These are phyloP conservation scores for Scaptomyza tumidula DNA, from an alignment of 2,888 invertebrate genomes.

Conservation along the genomic window DNA sequence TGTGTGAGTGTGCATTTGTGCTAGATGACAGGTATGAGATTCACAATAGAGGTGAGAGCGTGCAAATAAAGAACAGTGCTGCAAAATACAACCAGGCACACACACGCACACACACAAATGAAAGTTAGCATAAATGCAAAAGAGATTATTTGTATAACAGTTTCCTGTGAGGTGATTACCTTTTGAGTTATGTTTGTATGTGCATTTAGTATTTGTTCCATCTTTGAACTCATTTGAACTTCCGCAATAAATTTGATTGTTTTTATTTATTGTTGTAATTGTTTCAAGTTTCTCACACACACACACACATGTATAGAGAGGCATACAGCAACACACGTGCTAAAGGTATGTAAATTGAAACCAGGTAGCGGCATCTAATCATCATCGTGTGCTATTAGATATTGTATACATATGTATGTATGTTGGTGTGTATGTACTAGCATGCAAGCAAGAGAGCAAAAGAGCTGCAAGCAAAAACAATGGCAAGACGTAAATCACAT, in stretches of 20 bases:
- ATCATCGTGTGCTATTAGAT: conserved; percentile 38
- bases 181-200: neutral
- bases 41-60: neutral
- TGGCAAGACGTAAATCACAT: conserved; percentile 69
- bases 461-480: conserved; percentile 53
- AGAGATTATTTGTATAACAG: neutral
- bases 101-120: neutral
- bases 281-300: conserved; percentile 62
- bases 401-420: neutral
- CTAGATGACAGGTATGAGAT: neutral
- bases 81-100: neutral
- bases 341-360: conserved; percentile 67
- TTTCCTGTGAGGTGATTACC: neutral
- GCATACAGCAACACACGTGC: conserved; percentile 60
- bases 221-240: conserved; percentile 74
- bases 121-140: neutral
- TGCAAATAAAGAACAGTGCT: neutral
- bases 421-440: neutral
- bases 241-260: conserved; percentile 56
- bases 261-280: conserved; percentile 55
- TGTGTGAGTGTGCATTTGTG: conserved; percentile 8
- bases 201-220: neutral
- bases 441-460: conserved; percentile 12
- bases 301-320: conserved; percentile 14
- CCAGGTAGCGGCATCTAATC: conserved; percentile 54